Evolutionary conservation across 2,113 vertebrate species (phyloP), one percentile per base, ranked within the genome.

Genomic region (Scartelaos histophorus): DNA sequence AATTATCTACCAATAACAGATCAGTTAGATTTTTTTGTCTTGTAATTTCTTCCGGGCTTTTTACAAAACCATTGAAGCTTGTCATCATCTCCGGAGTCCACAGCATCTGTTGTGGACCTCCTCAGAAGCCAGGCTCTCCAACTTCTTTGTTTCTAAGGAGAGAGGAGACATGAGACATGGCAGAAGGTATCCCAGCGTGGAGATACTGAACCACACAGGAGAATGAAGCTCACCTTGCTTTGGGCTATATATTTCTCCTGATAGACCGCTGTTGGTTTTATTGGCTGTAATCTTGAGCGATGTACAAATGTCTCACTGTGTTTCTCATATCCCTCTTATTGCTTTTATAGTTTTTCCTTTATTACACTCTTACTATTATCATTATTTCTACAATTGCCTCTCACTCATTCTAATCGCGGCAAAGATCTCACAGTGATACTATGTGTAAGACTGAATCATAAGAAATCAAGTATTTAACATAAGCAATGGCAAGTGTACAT

Each of bases 281-380:
- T 82, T 86, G 75, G 71, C 79, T 78, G 65, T 86, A 89, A 90
- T 92, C 83, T 80, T 88, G 73, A 91, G n/a, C 76, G 73, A 91
- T 90, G 71, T 73, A 82, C 74, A 85, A 29, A 64, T 65, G 69
- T 75, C 57, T 67, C 35, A 46, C 74, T 60, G 83, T 2, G 13
- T 53, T 83, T 83, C 66, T 68, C 53, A 17, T 56, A 72, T 21
- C 49, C 47, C 46, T 57, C 57, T 49, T 61, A 60, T 61, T 78
- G 60, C 66, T 66, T 83, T 62, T 69, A 61, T 83, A 56, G 68
- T 57, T 78, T 61, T 61, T 67, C 13, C 10, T 19, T 72, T 46
- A 56, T n/a, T 38, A 5, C n/a, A 10, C 24, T 68, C 54, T 53
- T 35, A 13, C 25, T 13, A 35, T 49, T 5, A 35, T 70, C 61